These are phyloP conservation scores for Isaurus tuberculatus DNA, from an alignment of 92 coral and sea anemone species.

Conservation along the genomic window DNA sequence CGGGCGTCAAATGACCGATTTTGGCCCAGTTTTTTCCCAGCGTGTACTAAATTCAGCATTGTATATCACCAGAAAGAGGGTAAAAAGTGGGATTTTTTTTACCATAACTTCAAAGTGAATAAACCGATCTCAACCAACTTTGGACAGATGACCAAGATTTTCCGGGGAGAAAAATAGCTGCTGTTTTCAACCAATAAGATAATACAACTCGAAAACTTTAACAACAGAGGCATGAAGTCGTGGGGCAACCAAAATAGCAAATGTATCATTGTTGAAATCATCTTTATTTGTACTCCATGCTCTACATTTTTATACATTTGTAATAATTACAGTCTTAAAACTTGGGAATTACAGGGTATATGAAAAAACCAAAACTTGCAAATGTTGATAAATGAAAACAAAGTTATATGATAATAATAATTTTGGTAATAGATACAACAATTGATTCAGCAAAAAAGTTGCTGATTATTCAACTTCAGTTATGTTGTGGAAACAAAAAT, in stretches of 20 bases:
- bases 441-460: background rate
- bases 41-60: background rate
- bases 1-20: conserved; percentile 21
- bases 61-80: background rate
- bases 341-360: too few relatives aligned
- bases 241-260: conserved; percentile 1
- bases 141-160: conserved; percentile 4
- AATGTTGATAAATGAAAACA: background rate
- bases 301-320: too few relatives aligned
- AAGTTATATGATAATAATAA: background rate
- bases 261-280: background rate
- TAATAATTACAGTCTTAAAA: too few relatives aligned
- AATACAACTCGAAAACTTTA: background rate
- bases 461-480: background rate
- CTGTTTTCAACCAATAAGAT: background rate
- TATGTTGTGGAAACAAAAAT: conserved; percentile 1
- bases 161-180: background rate
- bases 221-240: background rate
- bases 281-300: too few relatives aligned
- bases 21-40: conserved; percentile 24
- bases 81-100: background rate
- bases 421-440: background rate
- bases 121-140: conserved; percentile 1
- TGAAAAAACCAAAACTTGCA: too few relatives aligned
- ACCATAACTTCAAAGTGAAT: background rate